Conservation (phyloP, 2,113 vertebrate genomes). For the Danionella cerebrum region DNA sequence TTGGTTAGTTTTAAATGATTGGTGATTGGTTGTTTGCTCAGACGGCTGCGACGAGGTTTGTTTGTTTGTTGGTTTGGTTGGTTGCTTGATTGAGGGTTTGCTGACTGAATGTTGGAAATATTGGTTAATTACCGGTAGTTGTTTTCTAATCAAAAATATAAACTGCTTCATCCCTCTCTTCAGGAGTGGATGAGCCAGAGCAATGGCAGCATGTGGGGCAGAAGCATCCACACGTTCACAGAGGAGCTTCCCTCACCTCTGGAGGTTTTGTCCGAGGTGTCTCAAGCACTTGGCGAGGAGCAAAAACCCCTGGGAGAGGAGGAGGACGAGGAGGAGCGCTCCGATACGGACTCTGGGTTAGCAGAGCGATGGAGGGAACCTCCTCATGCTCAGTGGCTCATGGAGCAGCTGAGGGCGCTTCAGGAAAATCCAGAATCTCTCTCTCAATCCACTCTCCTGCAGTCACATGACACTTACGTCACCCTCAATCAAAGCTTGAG, state of each 20-base stretch:
- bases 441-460: conserved; percentile 46
- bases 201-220: conserved; percentile 60
- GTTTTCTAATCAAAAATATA: too few species aligned
- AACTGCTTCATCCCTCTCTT: neutral
- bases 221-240: conserved; percentile 47
- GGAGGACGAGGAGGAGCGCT: conserved; percentile 16
- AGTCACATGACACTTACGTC: conserved; percentile 70
- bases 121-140: too few species aligned
- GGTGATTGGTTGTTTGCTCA: too few species aligned
- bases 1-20: too few species aligned
- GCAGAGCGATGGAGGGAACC: conserved; percentile 30
- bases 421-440: conserved; percentile 41
- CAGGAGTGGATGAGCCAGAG: conserved; percentile 77
- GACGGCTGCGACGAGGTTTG: too few species aligned
- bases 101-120: too few species aligned
- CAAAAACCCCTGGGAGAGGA: conserved; percentile 31
- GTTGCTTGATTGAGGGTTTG: too few species aligned
- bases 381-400: conserved; percentile 45
- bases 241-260: conserved; percentile 62
- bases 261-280: conserved; percentile 74
- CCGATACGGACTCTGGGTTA: neutral
- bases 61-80: too few species aligned
- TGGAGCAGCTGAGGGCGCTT: conserved; percentile 45
- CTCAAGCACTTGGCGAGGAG: too few species aligned
- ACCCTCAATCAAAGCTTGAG: conserved; percentile 57